These are phyloP conservation scores for Oscheius onirici DNA, from an alignment of 2,888 invertebrate species.

Conservation along the genomic window DNA sequence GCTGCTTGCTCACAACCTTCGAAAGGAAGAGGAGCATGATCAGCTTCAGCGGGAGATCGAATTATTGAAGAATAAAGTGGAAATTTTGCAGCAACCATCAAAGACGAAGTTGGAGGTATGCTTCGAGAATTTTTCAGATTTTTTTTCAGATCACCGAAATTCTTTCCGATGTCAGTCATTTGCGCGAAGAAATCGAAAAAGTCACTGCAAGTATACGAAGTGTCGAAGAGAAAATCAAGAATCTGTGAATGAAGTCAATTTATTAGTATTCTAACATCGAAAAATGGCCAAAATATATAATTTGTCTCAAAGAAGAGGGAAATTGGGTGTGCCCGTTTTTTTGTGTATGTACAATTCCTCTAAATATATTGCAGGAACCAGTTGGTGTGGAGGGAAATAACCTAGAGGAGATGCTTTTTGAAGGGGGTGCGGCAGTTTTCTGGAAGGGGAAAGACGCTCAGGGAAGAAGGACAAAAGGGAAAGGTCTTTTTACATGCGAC, in stretches of 20 bases:
- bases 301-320: background rate
- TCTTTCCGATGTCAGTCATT: background rate
- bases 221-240: constrained; percentile 2
- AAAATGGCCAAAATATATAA: background rate
- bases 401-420: constrained; percentile 8
- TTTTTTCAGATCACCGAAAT: constrained; percentile 1
- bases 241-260: background rate
- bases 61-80: background rate
- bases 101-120: background rate
- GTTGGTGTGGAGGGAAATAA: background rate
- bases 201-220: background rate
- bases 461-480: background rate
- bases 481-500: constrained; percentile 52
- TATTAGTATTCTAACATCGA: background rate
- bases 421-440: background rate
- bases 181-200: constrained; percentile 18
- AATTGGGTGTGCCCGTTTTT: background rate
- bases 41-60: background rate
- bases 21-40: background rate
- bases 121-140: background rate
- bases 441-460: constrained; percentile 18
- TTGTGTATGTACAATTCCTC: constrained; percentile 22
- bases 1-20: constrained; percentile 3
- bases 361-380: constrained; percentile 5
- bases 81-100: constrained; percentile 2